Base-by-base conservation (phyloP, 2,888 invertebrate species). In the Tenodera sinensis region DNA sequence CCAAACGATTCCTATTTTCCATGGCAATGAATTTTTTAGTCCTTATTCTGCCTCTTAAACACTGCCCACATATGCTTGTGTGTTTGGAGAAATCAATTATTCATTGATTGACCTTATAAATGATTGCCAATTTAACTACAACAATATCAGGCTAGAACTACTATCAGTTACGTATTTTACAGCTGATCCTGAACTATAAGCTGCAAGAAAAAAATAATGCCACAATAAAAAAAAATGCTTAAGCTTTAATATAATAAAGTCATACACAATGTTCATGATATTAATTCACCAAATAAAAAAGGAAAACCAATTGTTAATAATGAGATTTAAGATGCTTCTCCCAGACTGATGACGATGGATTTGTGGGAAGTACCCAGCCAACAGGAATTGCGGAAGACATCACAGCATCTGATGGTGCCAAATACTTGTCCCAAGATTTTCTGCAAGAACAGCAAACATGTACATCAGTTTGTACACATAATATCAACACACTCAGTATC, bases 291-390 rank as follows among this genome's bases (percentile, higher is more conserved):
- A 71, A 71, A 20, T 12, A 54, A 54, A 3, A 14, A 34, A 34
- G 4, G 12, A 34, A 42, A 42, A 42, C 2, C 42, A 12, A 4
- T 71, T 71, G 25, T 15, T 71, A 71, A 4, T 71, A 71, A 20
- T 71, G 6, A 71, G 54, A 20, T 6, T 71, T 87, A 54, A 90
- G 89, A 12, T 89, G 84, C 54, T 92, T 92, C 91, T 92, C 92
- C 94, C 94, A 95, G 14, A 92, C 91, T 89, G 92, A 92, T 89
- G 93, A 93, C 54, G 93, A 93, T 54, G 94, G 94, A 90, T 92
- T 92, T 89, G 94, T 92, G 82, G 96, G 97, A 81, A 96, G 92
- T 28, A 97, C 94, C 97, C 97, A 97, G 0, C 96, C 96, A 71
- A 95, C 91, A 14, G 97, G 97, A 91, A 97, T 94, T 28, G 94